These are phyloP conservation scores for Pardosa pseudoannulata DNA, from an alignment of 2,888 invertebrate species.

Conservation along the genomic window DNA sequence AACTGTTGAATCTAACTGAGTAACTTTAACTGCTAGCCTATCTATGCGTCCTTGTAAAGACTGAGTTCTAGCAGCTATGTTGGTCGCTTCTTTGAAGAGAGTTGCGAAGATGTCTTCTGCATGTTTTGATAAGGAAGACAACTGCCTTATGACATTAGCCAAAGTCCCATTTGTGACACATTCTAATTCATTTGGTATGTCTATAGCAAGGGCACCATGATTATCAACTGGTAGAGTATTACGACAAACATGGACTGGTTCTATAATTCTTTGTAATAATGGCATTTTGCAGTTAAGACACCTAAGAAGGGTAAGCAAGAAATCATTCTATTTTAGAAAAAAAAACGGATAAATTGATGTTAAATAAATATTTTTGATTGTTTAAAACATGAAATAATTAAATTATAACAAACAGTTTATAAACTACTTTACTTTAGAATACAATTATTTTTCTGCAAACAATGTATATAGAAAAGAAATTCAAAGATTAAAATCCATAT, in stretches of 20 bases:
- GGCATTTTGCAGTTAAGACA: conserved; percentile 84
- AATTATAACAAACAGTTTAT: too few species aligned
- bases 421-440: too few species aligned
- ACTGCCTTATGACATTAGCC: conserved; percentile 92
- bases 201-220: conserved; percentile 72
- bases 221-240: conserved; percentile 86
- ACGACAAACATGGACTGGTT: conserved; percentile 95
- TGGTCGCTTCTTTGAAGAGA: conserved; percentile 92
- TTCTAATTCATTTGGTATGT: conserved; percentile 94
- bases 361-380: too few species aligned
- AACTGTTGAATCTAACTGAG: conserved; percentile 94
- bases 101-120: conserved; percentile 99
- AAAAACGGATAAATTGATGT: too few species aligned
- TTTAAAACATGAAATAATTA: too few species aligned
- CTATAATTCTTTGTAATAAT: conserved; percentile 96
- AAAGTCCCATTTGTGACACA: conserved; percentile 98
- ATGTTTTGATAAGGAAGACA: conserved; percentile 92
- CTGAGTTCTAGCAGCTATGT: conserved; percentile 91
- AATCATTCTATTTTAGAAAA: too few species aligned
- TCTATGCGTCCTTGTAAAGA: conserved; percentile 93
- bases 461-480: too few species aligned
- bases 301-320: too few species aligned
- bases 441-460: too few species aligned
- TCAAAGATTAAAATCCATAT: too few species aligned
- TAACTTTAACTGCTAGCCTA: conserved; percentile 94